Conservation (phyloP, 2,888 invertebrate species). For the Homarus gammarus region DNA sequence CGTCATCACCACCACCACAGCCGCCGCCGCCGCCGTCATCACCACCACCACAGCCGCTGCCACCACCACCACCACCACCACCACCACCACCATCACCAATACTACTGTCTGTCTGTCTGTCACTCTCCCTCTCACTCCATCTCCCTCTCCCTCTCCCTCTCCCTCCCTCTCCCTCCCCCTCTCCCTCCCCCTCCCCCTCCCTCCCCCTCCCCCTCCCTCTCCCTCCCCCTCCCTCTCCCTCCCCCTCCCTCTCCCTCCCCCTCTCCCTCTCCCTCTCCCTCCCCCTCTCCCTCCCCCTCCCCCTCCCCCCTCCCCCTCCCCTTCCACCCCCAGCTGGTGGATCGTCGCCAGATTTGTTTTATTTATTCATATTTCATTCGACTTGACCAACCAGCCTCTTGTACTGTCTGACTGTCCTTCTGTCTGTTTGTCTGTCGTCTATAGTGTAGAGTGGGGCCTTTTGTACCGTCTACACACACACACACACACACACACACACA, state of each 20-base stretch:
- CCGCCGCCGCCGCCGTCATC: no score
- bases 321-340: neutral
- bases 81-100: no score
- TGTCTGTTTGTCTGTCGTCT: neutral
- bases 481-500: neutral
- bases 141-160: conserved; percentile 18
- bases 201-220: neutral
- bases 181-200: conserved; percentile 30
- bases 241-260: conserved; percentile 39
- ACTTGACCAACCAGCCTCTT: no score
- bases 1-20: no score
- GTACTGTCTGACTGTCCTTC: no score
- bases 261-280: conserved; percentile 34
- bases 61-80: no score
- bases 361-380: no score
- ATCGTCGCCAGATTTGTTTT: no score
- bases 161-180: conserved; percentile 13
- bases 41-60: no score
- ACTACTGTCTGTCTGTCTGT: neutral
- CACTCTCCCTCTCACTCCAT: neutral
- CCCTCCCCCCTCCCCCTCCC: conserved; percentile 41
- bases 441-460: neutral
- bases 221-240: conserved; percentile 40
- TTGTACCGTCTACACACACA: neutral
- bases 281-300: neutral